Conservation (phyloP, 2,113 vertebrate genomes). For the Rana temporaria region DNA sequence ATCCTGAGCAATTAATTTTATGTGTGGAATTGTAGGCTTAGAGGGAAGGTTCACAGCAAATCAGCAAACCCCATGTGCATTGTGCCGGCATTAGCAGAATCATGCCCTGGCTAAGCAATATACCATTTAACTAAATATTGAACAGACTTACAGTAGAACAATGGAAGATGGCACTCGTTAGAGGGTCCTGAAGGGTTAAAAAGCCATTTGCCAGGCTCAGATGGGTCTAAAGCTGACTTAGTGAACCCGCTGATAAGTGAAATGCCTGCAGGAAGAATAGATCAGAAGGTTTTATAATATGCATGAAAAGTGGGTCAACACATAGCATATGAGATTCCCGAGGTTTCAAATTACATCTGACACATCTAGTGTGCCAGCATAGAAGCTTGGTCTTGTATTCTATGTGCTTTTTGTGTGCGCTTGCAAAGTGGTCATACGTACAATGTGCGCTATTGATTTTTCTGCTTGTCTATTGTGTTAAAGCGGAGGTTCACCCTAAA, state of each 20-base stretch:
- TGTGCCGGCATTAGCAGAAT: constrained; percentile 46
- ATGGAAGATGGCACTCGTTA: constrained; percentile 61
- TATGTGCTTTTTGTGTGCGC: not conserved
- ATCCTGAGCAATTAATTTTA: constrained; percentile 2
- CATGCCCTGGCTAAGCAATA: constrained; percentile 53
- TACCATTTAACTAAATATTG: constrained; percentile 65
- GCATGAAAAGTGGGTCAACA: constrained; percentile 68
- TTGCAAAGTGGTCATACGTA: not conserved
- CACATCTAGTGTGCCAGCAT: not conserved
- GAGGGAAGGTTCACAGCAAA: constrained; percentile 8
- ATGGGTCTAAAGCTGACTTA: constrained; percentile 60
- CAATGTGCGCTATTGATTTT: not conserved
- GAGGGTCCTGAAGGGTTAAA: constrained; percentile 61
- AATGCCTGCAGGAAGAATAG: constrained; percentile 60
- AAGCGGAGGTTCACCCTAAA: no score
- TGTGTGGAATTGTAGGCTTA: not conserved
- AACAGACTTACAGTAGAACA: constrained; percentile 61
- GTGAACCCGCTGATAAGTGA: constrained; percentile 60
- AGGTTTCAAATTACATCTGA: constrained; percentile 31
- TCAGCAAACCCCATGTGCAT: constrained; percentile 15
- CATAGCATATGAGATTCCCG: constrained; percentile 59
- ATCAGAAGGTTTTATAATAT: constrained; percentile 66
- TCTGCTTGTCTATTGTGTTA: not conserved
- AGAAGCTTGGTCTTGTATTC: not conserved
- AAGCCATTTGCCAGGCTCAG: constrained; percentile 64